Conservation (phyloP, 2,797 vertebrate genomes). For the Sylvia borin region DNA sequence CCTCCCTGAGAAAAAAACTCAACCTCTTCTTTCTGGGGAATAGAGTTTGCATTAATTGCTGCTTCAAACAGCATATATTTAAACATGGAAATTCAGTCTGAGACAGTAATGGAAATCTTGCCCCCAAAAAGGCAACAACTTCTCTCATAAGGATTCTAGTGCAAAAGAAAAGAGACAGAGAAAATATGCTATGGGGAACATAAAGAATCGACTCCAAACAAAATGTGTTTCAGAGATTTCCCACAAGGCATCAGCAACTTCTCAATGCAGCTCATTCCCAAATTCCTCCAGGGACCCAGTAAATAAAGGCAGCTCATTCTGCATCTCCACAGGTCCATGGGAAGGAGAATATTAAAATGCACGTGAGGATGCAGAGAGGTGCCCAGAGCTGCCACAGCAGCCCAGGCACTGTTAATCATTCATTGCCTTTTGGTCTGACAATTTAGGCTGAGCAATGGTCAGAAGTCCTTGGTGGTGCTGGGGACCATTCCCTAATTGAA, state of each 20-base stretch:
- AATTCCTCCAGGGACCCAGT: conserved; percentile 19
- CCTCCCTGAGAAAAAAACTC: conserved; percentile 10
- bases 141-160: conserved; percentile 34
- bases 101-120: conserved; percentile 44
- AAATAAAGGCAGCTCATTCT: background rate
- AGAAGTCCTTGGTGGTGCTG: background rate
- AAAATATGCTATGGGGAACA: conserved; percentile 47
- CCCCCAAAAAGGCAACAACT: conserved; percentile 14
- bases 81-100: conserved; percentile 51
- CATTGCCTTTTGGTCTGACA: background rate
- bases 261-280: conserved; percentile 39
- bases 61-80: conserved; percentile 61
- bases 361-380: background rate
- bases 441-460: background rate
- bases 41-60: conserved; percentile 51
- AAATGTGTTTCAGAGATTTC: conserved; percentile 49
- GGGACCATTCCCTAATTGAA: background rate
- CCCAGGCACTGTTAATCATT: background rate
- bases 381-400: background rate
- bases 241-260: conserved; percentile 30
- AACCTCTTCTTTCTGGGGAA: conserved; percentile 11
- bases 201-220: conserved; percentile 42
- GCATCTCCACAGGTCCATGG: background rate
- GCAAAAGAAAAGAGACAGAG: conserved; percentile 26
- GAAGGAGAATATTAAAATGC: background rate